Base-by-base conservation (phyloP, 2,888 invertebrate species). In the Kuschelorhynchus macadamiae region DNA sequence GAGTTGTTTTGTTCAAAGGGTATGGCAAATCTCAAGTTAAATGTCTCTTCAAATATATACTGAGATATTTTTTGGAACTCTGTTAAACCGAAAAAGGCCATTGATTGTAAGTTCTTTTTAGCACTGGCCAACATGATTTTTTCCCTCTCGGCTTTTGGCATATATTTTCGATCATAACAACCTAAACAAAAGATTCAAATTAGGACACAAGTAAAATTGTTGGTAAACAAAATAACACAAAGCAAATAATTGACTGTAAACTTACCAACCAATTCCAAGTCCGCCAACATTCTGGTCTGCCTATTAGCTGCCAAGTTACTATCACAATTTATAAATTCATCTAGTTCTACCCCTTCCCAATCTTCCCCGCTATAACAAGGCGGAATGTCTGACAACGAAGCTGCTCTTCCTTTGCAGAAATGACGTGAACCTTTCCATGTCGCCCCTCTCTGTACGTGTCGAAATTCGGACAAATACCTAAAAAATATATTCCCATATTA, bases 71-170 rank as follows among this genome's bases (percentile, higher is more conserved):
- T 93, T 85, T 98, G 98, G 84, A 90, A 91, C 85, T 99, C 99
- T 5, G 97, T 97, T 71, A 99, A 88, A 72, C 98, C 98, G 84
- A 98, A 98, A 85, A 96, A 99, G 57, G 98, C 94, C 95, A 99
- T 96, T 50, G 92, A 92, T 70, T 93, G 91, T 64, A 99, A 87
- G 85, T 99, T 99, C 74, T 92, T 89, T 85, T 98, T 98, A 57
- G 99, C 99, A 79, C 97, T 97, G 32, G 94, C 93, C 71, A 99
- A 86, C 88, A 99, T 91, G 49, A 97, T 91, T 57, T 91, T 86
- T 79, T 96, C 93, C 33, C 93, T 87, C 78, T 95, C 94, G 9
- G 87, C 85, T 52, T 87, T 86, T 52, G 91, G 88, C 86, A 94
- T 89, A 73, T 90, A 88, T 50, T 91, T 90, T 75, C 90, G 91